phyloP scores from a whole-genome alignment of 92 coral and sea anemone species.

The Phenganax stokvisi region DNA sequence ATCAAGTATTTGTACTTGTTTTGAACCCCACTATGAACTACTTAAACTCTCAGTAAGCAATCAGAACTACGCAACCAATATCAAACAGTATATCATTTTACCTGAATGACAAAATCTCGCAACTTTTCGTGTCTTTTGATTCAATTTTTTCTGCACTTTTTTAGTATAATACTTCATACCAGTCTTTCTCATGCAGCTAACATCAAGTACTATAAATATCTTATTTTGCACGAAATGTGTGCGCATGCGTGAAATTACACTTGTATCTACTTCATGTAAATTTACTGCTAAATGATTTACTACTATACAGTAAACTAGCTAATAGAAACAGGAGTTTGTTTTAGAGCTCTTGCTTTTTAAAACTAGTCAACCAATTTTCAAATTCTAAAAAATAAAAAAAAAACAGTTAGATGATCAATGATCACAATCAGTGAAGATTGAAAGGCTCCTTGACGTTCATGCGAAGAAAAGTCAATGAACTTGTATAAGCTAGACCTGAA shows the following conservation, averaged over 20 bases:
- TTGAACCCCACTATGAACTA: background rate
- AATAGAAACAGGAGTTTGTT: background rate
- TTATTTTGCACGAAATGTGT: background rate
- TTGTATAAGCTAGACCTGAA: background rate
- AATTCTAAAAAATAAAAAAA: slow-evolving; percentile 12
- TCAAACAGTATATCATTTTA: background rate
- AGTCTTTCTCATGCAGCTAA: background rate
- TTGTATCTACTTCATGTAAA: background rate
- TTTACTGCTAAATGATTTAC: background rate
- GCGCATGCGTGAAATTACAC: background rate
- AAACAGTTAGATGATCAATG: too few relatives aligned
- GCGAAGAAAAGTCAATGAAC: background rate
- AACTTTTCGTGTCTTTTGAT: background rate
- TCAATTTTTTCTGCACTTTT: too few relatives aligned
- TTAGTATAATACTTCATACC: background rate
- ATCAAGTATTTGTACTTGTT: background rate
- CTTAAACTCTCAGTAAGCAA: background rate
- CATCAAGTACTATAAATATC: background rate
- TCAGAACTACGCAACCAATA: background rate
- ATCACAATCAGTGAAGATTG: too few relatives aligned
- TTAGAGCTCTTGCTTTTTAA: slow-evolving; percentile 23
- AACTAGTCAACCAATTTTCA: slow-evolving; percentile 25
- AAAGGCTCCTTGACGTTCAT: background rate
- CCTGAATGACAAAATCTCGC: slow-evolving; percentile 1
- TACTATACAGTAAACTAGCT: background rate